Base-by-base conservation (phyloP, 2,797 vertebrate species). In the Chelidonichthys spinosus region DNA sequence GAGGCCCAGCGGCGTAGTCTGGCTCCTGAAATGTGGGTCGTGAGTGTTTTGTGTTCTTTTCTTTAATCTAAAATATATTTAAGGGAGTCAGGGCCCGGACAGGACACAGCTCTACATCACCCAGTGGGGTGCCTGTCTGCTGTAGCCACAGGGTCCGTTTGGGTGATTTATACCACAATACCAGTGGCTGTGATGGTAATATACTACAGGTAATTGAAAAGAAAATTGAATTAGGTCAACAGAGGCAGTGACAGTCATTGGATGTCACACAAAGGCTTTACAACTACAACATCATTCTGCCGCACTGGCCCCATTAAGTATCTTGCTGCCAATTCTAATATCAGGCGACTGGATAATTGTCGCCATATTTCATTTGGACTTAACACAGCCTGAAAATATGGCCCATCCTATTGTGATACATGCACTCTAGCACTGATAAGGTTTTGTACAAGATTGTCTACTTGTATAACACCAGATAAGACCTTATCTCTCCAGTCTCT, bases 211-310 rank as follows among this genome's bases (percentile, higher is more conserved):
- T 94, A 94, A 94, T 93, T 93, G 92, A 93, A 94, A 92, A 93
- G 87, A 90, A 93, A 94, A 93, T 93, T 93, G 90, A 94, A 93
- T 92, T 92, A 92, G 94, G 93, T 94, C 93, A 94, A 93, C 86
- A 87, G 82, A 89, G 83, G 85, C 78, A 62, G 78, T 82, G 89
- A 87, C 85, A 85, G 85, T 87, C 86, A 86, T 76, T 89, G 79
- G 77, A 84, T 86, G 87, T 86, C 87, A 87, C 78, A 85, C 88
- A 69, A 72, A 87, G 71, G 79, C 85, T 86, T 90, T 86, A 89
- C 88, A 86, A 84, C 82, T 72, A 74, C 72, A 78, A 76, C 90
- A 90, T 89, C 77, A 79, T 84, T 81, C 73, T 77, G 78, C 76
- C 49, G 3, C 47, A 14, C 78, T 3, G 58, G 72, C 58, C 66